Evolutionary conservation across 2,797 vertebrate genomes (phyloP), one percentile per base, ranked within the genome.

Genomic region (Hydrolagus colliei): DNA sequence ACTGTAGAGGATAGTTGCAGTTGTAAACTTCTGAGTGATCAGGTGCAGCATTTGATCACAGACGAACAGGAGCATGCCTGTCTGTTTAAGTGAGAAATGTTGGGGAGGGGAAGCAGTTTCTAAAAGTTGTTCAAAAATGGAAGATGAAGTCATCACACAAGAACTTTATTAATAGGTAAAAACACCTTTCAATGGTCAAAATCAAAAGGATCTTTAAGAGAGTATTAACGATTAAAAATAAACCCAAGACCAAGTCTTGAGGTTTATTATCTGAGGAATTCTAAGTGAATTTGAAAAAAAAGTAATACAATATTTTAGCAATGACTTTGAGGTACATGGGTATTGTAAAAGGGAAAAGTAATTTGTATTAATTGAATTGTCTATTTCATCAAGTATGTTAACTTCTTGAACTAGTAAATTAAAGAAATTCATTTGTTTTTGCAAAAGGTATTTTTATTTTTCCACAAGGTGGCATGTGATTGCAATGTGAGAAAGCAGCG

Each of bases 401-500:
- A 52, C 16, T 18, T 82, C 63, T 82, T 71, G 27, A 84, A 20
- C 2, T 11, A 71, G 68, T 71, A 68, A 80, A 32, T 71, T 5
- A 68, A 11, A 59, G 63, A 82, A 82, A 63, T 32, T 16, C 13
- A 80, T 35, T 67, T 82, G 12, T 35, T 32, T 79, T 67, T 68
- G 13, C 20, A 65, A 68, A 68, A n/a, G 41, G 20, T 84, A 27
- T 52, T 41, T 9, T 71, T 16, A 71, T 71, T 41, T 68, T 71
- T 84, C 79, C 79, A 84, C 65, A 84, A 84, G 79, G 35, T 84
- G 79, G 79, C 79, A 84, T 84, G 41, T 52, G 41, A 52, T 52
- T 3, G 41, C 1, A 12, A 10, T 84, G 35, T 52, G 65, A 32
- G 20, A 67, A 84, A 84, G 68, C 4, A 82, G 68, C 68, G 32